These are phyloP conservation scores for Cecidostiba fungosa DNA, from an alignment of 2,888 invertebrate genomes.

Conservation along the genomic window DNA sequence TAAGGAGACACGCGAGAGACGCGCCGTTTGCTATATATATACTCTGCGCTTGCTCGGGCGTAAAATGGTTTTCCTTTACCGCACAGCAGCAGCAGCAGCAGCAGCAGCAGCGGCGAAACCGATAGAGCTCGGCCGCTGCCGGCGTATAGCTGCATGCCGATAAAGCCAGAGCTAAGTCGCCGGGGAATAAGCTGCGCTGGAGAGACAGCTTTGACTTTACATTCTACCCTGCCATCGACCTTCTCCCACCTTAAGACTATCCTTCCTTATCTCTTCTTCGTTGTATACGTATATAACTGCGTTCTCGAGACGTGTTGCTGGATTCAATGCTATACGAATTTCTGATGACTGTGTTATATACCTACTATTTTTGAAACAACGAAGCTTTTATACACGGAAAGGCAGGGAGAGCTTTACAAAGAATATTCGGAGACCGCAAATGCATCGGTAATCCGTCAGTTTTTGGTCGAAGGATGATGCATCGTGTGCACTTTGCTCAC, in stretches of 20 bases:
- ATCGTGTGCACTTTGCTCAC: too few species aligned
- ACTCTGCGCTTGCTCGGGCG: slow-evolving; percentile 69
- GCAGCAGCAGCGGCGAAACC: slow-evolving; percentile 34
- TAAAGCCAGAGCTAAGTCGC: slow-evolving; percentile 37
- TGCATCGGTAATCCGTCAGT: too few species aligned
- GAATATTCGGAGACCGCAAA: background rate
- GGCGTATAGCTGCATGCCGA: slow-evolving; percentile 44
- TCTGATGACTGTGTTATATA: too few species aligned
- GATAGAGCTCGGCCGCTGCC: slow-evolving; percentile 15
- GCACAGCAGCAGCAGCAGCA: too few species aligned
- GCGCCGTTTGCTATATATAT: slow-evolving; percentile 54
- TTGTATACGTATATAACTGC: too few species aligned
- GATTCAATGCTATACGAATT: too few species aligned
- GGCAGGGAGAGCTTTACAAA: too few species aligned
- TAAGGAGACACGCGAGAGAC: slow-evolving; percentile 74
- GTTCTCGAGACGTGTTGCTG: too few species aligned
- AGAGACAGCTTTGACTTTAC: slow-evolving; percentile 52
- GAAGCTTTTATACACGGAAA: too few species aligned
- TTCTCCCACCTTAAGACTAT: background rate
- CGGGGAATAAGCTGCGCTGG: slow-evolving; percentile 37
- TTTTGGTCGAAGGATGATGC: too few species aligned
- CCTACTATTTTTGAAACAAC: too few species aligned
- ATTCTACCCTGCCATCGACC: slow-evolving; percentile 21
- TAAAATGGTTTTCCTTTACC: slow-evolving; percentile 75
- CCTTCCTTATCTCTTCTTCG: background rate